These are phyloP conservation scores for Bradypodion ventrale DNA, from an alignment of 2,797 vertebrate genomes.

Conservation along the genomic window DNA sequence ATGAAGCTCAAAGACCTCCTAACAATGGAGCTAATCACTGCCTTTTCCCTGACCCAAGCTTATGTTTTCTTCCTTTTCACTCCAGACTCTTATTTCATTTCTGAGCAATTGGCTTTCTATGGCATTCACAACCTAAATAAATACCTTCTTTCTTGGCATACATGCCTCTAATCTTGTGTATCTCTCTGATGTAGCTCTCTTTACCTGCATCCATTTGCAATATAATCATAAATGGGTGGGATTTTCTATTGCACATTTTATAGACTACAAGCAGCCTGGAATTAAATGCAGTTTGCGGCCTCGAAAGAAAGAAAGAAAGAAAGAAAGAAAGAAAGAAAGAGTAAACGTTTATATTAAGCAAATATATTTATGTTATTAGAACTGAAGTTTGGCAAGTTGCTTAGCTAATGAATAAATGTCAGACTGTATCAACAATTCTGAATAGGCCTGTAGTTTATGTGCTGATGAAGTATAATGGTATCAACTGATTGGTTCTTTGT, in stretches of 20 bases:
- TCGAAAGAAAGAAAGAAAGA: slow-evolving; percentile 55
- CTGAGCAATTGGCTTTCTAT: slow-evolving; percentile 69
- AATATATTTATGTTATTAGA: slow-evolving; percentile 60
- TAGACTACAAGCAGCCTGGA: slow-evolving; percentile 57
- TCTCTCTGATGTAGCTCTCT: slow-evolving; percentile 48
- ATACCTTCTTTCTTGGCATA: slow-evolving; percentile 64
- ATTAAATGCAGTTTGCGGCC: slow-evolving; percentile 75
- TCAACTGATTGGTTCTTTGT: slow-evolving; percentile 81
- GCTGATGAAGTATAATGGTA: slow-evolving; percentile 75
- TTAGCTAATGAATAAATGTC: slow-evolving; percentile 71
- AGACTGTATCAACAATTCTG: slow-evolving; percentile 70
- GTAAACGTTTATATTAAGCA: slow-evolving; percentile 74
- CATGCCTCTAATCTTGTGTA: slow-evolving; percentile 12
- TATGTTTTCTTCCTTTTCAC: slow-evolving; percentile 63
- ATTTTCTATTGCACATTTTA: slow-evolving; percentile 69
- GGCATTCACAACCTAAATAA: slow-evolving; percentile 71
- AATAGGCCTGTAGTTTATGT: slow-evolving; percentile 65
- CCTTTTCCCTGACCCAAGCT: slow-evolving; percentile 74
- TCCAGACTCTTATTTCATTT: slow-evolving; percentile 68
- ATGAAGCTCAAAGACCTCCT: slow-evolving; percentile 85
- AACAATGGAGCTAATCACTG: slow-evolving; percentile 91
- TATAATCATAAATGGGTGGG: slow-evolving; percentile 42
- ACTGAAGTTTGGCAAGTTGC: slow-evolving; percentile 50
- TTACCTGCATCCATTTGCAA: slow-evolving; percentile 66
- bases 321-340: slow-evolving; percentile 10